Evolutionary conservation across 2,113 vertebrate genomes (phyloP).

Genomic region (Bambusicola thoracicus): DNA sequence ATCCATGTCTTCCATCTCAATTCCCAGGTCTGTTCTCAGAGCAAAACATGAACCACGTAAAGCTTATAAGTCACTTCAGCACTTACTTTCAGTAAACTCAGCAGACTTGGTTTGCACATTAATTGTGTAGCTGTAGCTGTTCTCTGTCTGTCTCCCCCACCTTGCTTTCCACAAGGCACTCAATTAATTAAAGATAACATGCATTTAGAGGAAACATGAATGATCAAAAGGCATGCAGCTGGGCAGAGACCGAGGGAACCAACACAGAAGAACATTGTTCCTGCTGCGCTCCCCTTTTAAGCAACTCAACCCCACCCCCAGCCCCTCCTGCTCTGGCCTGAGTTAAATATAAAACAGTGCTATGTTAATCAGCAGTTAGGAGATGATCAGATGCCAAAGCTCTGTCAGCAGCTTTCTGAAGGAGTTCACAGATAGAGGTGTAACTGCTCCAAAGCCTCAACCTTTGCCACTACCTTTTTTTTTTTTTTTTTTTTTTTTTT

Average conservation of each 20-base stretch:
- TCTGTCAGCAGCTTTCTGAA: slow-evolving; percentile 76
- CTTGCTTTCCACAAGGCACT: neutral
- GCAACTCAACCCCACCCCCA: slow-evolving; percentile 43
- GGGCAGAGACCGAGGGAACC: neutral
- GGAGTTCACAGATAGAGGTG: slow-evolving; percentile 52
- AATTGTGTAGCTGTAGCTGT: slow-evolving; percentile 42
- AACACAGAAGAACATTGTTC: slow-evolving; percentile 51
- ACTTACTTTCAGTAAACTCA: slow-evolving; percentile 25
- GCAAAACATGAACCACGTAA: neutral
- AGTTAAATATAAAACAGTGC: slow-evolving; percentile 87
- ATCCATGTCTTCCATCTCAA: slow-evolving; percentile 79
- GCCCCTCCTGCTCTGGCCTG: slow-evolving; percentile 61
- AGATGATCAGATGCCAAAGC: slow-evolving; percentile 69
- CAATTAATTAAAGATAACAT: slow-evolving; percentile 50
- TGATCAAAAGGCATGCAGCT: slow-evolving; percentile 27
- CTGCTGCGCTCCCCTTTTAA: slow-evolving; percentile 64
- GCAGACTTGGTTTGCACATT: slow-evolving; percentile 37
- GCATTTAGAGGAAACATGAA: slow-evolving; percentile 1
- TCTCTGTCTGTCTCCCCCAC: neutral
- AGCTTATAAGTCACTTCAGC: slow-evolving; percentile 39
- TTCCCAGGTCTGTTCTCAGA: slow-evolving; percentile 35
- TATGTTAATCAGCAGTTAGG: slow-evolving; percentile 80
- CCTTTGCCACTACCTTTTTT: slow-evolving; percentile 56
- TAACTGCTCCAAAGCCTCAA: slow-evolving; percentile 49
- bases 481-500: neutral